Base-by-base conservation (phyloP, 2,888 invertebrate genomes). In the Aricia artaxerxes region DNA sequence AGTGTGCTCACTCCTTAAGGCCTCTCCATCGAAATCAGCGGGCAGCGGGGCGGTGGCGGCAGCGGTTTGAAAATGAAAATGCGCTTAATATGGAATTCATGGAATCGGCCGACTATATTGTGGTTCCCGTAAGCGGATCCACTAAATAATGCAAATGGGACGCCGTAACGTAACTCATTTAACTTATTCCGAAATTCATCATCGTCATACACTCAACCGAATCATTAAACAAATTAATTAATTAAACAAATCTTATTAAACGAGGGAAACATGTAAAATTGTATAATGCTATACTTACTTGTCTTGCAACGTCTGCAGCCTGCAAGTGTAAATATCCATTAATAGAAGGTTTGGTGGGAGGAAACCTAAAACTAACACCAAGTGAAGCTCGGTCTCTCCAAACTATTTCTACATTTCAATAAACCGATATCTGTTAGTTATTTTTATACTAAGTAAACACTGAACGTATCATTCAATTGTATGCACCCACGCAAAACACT, bases 11-110 rank as follows among this genome's bases (percentile, higher is more conserved):
- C 24, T 24, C 24, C 24, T 24, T 24, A 24, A 24, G 24, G 24
- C 24, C 24, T 24, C 24, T 24, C 24, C 24, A 24, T 24, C 24
- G 24, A 24, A 24, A 24, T 24, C 24, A 24, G 24, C 24, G 24
- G 24, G 24, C 24, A 24, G 24, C 24, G 24, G 24, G 24, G 24
- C 24, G 24, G 24, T 24, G 24, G 24, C 24, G 24, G 24, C 24
- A 24, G 24, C 24, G 24, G 24, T 24, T 76, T 76, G 13, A 31
- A 57, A 76, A 76, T 57, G 35, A 76, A 53, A 57, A 76, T 76
- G 76, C 76, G 57, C 76, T 53, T 76, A 53, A 76, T 76, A 57
- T 76, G 57, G 53, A 31, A 76, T 76, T 76, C 76, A 76, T 76
- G 76, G 53, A 76, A 53, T 76, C 57, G 24, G 31, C 76, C 57